A percentile compares a stretch with the other conserved stretches of the same genome.
Conservation (phyloP, 1,140 invertebrate species). For the Cardiocondyla obscurior region DNA sequence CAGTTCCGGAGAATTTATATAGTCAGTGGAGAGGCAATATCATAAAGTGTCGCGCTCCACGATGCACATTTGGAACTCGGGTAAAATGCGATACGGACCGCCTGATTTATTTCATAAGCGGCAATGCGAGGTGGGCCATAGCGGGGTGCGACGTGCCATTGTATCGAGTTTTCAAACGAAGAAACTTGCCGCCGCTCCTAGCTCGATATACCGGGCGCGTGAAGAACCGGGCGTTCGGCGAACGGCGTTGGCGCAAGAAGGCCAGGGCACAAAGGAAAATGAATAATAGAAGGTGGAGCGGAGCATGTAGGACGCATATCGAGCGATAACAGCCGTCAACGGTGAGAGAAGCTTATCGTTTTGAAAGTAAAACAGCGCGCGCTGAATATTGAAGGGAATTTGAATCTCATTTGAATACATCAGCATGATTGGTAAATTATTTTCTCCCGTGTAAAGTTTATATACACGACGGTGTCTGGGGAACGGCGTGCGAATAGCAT, state of each 20-base stretch:
- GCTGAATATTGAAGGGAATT: slow-evolving; percentile 55
- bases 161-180: slow-evolving; percentile 52
- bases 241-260: slow-evolving; percentile 39
- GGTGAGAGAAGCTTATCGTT: slow-evolving; percentile 51
- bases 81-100: slow-evolving; percentile 22
- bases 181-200: slow-evolving; percentile 27
- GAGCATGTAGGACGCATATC: slow-evolving; percentile 54
- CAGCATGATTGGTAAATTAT: slow-evolving; percentile 58
- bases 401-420: slow-evolving; percentile 51
- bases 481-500: slow-evolving; percentile 2
- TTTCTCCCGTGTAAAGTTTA: slow-evolving; percentile 47
- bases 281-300: slow-evolving; percentile 56
- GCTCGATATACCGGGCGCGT: slow-evolving; percentile 31
- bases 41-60: background rate
- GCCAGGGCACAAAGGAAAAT: slow-evolving; percentile 33
- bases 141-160: slow-evolving; percentile 16
- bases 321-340: slow-evolving; percentile 43
- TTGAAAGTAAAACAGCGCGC: slow-evolving; percentile 52
- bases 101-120: slow-evolving; percentile 49
- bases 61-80: slow-evolving; percentile 6
- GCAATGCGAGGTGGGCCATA: slow-evolving; percentile 17
- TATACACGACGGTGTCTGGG: slow-evolving; percentile 22
- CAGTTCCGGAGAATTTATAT: slow-evolving; percentile 20
- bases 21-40: background rate
- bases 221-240: slow-evolving; percentile 40